Conservation (phyloP, 2,113 vertebrate species). For the Nettapus auritus region DNA sequence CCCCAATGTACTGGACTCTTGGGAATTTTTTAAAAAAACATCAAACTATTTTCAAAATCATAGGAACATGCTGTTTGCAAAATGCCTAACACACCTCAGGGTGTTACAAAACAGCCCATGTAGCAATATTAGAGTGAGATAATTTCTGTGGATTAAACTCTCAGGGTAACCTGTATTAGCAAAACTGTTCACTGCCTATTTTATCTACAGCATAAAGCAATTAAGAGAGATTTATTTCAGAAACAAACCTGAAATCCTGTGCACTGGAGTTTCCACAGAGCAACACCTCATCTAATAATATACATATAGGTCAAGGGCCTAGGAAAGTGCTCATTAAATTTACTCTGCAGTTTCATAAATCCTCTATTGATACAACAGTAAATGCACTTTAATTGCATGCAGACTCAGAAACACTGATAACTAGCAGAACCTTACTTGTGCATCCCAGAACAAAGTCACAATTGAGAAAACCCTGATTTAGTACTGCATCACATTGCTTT, state of each 20-base stretch:
- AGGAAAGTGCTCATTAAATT: background rate
- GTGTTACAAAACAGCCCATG: background rate
- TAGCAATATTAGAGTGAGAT: background rate
- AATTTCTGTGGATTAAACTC: background rate
- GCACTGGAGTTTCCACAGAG: background rate
- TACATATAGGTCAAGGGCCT: background rate
- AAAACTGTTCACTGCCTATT: background rate
- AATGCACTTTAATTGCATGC: background rate
- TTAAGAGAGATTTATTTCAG: background rate
- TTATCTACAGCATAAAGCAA: background rate
- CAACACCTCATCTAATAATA: background rate
- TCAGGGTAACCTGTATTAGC: background rate
- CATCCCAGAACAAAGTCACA: background rate
- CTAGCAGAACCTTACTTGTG: background rate
- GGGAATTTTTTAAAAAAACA: background rate
- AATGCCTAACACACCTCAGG: background rate
- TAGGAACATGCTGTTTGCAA: background rate
- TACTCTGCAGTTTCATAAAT: background rate
- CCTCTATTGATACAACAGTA: background rate
- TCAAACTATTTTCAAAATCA: background rate
- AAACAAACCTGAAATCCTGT: background rate
- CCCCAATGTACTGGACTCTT: background rate
- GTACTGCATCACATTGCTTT: background rate
- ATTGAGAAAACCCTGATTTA: background rate
- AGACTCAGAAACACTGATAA: background rate